Percentiles rank a stretch among this genome's conserved stretches.
Evolutionary conservation across 2,888 invertebrate genomes (phyloP).

Genomic region (Phengaris alcon): DNA sequence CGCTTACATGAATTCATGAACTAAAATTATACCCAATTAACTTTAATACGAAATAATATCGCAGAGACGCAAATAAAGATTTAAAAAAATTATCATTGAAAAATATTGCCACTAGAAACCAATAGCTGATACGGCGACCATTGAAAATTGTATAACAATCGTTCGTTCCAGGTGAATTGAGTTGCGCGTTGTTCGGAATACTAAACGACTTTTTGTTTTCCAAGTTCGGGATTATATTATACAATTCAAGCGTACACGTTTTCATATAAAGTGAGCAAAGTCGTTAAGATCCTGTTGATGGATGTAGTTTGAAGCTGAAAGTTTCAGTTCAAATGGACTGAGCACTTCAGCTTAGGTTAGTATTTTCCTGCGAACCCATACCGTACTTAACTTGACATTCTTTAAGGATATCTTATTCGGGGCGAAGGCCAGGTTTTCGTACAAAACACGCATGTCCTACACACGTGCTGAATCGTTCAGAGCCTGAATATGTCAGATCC

Average conservation of each 20-base stretch:
- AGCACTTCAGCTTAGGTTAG: no score
- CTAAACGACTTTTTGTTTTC: conserved; percentile 22
- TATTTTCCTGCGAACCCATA: no score
- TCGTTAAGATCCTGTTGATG: no score
- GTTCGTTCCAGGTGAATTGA: conserved; percentile 17
- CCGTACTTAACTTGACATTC: no score
- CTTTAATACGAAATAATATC: not conserved
- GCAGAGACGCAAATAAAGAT: not conserved
- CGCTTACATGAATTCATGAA: no score
- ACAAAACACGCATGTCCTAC: no score
- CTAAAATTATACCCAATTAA: not conserved
- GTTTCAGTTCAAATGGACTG: no score
- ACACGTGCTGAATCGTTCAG: no score
- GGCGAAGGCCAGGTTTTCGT: no score
- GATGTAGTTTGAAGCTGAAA: no score
- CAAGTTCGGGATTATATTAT: not conserved
- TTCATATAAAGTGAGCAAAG: not conserved
- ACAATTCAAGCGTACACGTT: not conserved
- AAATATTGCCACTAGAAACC: not conserved
- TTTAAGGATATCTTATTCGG: no score
- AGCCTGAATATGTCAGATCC: no score
- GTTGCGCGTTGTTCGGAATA: conserved; percentile 17
- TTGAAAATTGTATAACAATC: conserved; percentile 26
- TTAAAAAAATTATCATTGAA: conserved; percentile 1
- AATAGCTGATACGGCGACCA: not conserved